Evolutionary conservation across 23 tunicate genomes (phyloP), one percentile per base, ranked within the genome.

Genomic region (Clavelina lepadiformis): DNA sequence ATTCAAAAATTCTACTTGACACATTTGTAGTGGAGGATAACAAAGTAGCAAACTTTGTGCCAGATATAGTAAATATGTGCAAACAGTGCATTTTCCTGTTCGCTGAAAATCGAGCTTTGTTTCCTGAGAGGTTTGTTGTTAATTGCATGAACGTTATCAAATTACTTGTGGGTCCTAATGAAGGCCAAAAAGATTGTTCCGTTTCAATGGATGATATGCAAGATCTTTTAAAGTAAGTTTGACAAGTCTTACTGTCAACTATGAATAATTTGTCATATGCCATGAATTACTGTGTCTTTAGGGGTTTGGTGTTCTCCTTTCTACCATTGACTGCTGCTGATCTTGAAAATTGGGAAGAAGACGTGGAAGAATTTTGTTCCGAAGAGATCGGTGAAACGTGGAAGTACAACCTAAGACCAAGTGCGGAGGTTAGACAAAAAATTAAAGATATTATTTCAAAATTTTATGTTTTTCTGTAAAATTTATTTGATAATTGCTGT

Each of bases 361-460:
- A 89, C 51, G 79, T 73, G 0, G 83, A 75, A 68, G 82, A 81
- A 21, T 89, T 89, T 89, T 89, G 89, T 63, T 46, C 70, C 30
- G 89, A 89, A 56, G 97, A 81, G 69, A 71, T 69, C 29, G 97
- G 97, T 11, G 97, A 89, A 63, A 67, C 73, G 1, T 89, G 89
- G 89, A 75, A 89, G 56, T 81, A 67, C 57, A 89, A 76, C 46
- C 34, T 89, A 20, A 50, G 89, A 61, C 97, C 97, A 44, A 67
- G 83, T 56, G 71, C 89, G 18, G 97, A 89, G 58, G 79, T 80
- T 29, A 66, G 7, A 26, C 7, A n/a, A 8, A 53, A 24, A 11
- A 53, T 11, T 13, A n/a, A n/a, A 53, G 26, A n/a, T 11, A 53
- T 53, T 11, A 11, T 11, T 6, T 53, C 21, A 53, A 53, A 11